Evolutionary conservation across 1,140 invertebrate genomes (phyloP), one percentile per base, ranked within the genome.

Genomic region (Drosophila funebris): DNA sequence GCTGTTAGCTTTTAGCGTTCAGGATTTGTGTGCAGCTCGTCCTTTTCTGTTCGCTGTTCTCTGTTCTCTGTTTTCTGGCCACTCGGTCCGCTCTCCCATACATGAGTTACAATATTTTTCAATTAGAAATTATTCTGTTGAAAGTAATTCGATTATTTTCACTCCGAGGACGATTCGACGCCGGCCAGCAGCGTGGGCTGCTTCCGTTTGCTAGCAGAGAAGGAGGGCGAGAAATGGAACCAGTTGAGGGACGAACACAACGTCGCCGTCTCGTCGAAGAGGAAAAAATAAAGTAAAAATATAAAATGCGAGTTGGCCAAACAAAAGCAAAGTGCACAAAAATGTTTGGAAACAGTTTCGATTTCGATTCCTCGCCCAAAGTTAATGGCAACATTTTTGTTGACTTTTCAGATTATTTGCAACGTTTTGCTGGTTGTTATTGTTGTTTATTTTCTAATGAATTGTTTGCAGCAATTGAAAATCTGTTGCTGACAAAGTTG

Each of bases 141-240:
- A 90, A 91, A 91, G 77, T 91, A 91, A 91, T 91, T 91, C 90
- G 90, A 91, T 91, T 91, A 91, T 87, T 90, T 91, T 87, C 90
- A 90, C 79, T 90, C 82, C 78, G 84, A 76, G 68, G 58, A 74
- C 87, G 73, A 79, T 36, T 44, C 61, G 69, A 64, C 54, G 73
- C 61, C 74, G 48, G 53, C 78, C 11, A 53, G 52, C 50, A 60
- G 75, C 72, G 72, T 76, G 75, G 66, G 60, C 39, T 50, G 79
- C 61, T 64, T 73, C 54, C 58, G 67, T 64, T 74, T 76, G 75
- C 63, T 46, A 44, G 61, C n/a, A 24, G 27, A 43, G 20, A 18
- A 39, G 24, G 52, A 68, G 56, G 57, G 58, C 27, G 46, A 48
- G 58, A 57, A 52, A 16, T 20, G 27, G 7, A 48, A 33, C 31